Base-by-base conservation (phyloP, 1,140 invertebrate species). In the Drosophila insularis region DNA sequence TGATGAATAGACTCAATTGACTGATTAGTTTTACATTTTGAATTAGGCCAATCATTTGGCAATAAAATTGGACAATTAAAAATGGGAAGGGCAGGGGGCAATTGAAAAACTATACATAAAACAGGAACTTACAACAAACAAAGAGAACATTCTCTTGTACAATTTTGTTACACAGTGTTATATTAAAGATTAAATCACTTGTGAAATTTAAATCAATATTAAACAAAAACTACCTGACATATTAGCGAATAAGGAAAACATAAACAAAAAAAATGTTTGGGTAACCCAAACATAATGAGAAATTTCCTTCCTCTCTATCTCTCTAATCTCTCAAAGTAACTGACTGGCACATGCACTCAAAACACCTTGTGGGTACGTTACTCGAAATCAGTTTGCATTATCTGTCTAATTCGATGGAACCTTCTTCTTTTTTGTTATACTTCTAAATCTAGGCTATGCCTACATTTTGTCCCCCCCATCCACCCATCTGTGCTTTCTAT, bases 301-400 rank as follows among this genome's bases (percentile, higher is more conserved):
- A 11, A 11, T 35, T 37, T 37, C 2, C 27, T 27, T 27, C 27
- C 27, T 13, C 35, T 37, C 2, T 2, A 37, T 37, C 11, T 13
- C 0, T 1, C 27, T 50, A 50, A 50, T 19, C 43, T 21, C 19
- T 11, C 2, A 50, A 50, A 50, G 8, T 21, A 50, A 21, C 43
- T 50, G 43, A 11, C 17, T 21, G 17, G 17, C 43, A 50, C 43
- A 19, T 21, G 17, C 43, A 17, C 14, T 8, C 43, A 46, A 46
- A 7, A 19, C 43, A 46, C 43, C n/a, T 46, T 46, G 8, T 46
- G 14, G 4, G 7, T 46, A 17, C 17, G 14, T 46, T 46, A 46
- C 43, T 32, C 11, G 27, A 56, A 58, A 58, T 58, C 55, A 58
- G 55, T 58, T 58, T 58, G 55, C 55, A 58, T 58, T 58, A 58